These are phyloP conservation scores for Idaea dimidiata DNA, from an alignment of 2,888 invertebrate genomes.

Conservation along the genomic window DNA sequence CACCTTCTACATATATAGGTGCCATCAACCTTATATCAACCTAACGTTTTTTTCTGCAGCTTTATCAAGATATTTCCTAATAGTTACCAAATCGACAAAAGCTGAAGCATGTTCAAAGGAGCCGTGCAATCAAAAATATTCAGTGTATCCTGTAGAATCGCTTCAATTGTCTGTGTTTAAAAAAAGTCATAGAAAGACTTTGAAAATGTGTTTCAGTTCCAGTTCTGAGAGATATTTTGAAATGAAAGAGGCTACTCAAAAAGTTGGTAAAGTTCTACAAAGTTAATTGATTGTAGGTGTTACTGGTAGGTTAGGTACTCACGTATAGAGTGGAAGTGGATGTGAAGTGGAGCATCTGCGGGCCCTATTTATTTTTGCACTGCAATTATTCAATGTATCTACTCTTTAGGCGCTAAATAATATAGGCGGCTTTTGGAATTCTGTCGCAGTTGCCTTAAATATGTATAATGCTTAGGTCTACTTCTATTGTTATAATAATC, in stretches of 20 bases:
- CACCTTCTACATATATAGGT: too few species aligned
- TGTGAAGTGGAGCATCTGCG: too few species aligned
- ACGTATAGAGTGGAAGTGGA: too few species aligned
- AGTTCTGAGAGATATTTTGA: slow-evolving; percentile 83
- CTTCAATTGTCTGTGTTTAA: slow-evolving; percentile 75
- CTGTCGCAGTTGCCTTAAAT: too few species aligned
- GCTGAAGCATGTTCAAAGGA: neutral
- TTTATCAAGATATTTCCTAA: neutral
- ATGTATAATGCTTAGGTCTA: too few species aligned
- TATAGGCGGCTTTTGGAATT: too few species aligned
- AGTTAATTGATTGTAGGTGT: too few species aligned
- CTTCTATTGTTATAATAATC: too few species aligned
- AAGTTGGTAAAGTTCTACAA: neutral
- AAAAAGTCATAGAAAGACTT: slow-evolving; percentile 76
- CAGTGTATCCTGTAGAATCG: slow-evolving; percentile 36
- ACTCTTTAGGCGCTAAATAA: too few species aligned
- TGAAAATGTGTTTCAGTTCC: slow-evolving; percentile 80
- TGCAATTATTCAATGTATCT: too few species aligned
- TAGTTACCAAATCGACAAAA: neutral
- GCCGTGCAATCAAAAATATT: slow-evolving; percentile 15
- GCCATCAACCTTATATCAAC: neutral
- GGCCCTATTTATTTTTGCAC: too few species aligned
- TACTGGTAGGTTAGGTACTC: too few species aligned
- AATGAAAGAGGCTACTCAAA: slow-evolving; percentile 69
- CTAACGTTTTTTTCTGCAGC: neutral